phyloP scores from a whole-genome alignment of 2,797 vertebrate genomes.

The Emydoidea blandingii region DNA sequence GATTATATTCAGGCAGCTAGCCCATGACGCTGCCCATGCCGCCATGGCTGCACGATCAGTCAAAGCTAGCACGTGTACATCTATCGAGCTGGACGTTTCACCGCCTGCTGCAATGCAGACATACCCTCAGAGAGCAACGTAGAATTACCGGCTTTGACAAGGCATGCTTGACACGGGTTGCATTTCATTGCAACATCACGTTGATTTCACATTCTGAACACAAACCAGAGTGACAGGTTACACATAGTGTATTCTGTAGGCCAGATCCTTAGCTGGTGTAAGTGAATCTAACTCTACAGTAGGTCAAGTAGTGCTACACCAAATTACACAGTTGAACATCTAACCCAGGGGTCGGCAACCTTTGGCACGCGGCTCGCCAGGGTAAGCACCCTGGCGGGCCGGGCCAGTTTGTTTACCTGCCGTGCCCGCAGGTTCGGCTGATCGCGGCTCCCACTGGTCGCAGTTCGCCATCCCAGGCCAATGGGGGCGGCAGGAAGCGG shows the following conservation, averaged over 20 bases:
- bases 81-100: neutral
- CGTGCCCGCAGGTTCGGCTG: too few relatives aligned
- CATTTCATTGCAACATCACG: neutral
- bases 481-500: too few relatives aligned
- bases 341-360: too few relatives aligned
- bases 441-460: too few relatives aligned
- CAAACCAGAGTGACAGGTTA: fast-evolving
- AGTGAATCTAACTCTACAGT: neutral
- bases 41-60: neutral
- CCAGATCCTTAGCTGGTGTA: fast-evolving
- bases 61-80: neutral
- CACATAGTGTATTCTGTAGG: neutral
- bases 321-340: neutral
- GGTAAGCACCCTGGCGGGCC: too few relatives aligned
- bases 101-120: neutral
- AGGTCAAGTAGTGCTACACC: neutral
- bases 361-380: too few relatives aligned
- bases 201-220: neutral
- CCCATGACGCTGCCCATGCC: neutral
- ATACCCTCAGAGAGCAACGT: neutral
- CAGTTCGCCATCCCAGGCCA: too few relatives aligned
- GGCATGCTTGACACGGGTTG: neutral
- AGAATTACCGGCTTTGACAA: neutral
- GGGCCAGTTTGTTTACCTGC: too few relatives aligned
- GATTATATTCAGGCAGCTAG: neutral